Conservation (phyloP, 92 coral and sea anemone species). For the Zoanthus gigantus region DNA sequence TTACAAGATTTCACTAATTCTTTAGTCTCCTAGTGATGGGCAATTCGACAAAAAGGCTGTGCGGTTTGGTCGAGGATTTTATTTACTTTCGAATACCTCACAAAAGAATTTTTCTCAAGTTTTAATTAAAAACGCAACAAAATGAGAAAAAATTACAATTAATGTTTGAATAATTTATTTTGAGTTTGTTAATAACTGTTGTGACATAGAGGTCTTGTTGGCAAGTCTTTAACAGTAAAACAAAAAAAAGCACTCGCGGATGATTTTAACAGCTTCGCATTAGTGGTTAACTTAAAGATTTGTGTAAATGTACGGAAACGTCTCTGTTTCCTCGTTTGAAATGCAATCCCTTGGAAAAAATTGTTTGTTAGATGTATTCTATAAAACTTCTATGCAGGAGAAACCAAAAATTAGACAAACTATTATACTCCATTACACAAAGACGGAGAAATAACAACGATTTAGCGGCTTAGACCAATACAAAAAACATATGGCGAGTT, state of each 20-base stretch:
- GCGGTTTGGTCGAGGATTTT: not conserved
- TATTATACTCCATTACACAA: conserved; percentile 9
- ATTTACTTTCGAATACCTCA: conserved; percentile 33
- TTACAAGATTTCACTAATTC: not conserved
- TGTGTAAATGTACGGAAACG: not conserved
- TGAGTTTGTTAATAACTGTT: conserved; percentile 44
- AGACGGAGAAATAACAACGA: conserved; percentile 4
- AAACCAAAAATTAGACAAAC: not conserved
- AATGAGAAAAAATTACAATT: conserved; percentile 35
- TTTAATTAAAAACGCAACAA: conserved; percentile 49
- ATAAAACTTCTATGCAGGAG: not conserved
- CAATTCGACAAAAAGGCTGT: not conserved
- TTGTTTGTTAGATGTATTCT: not conserved
- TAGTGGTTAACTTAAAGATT: not conserved
- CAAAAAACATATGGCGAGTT: not conserved
- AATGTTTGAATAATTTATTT: conserved; percentile 50
- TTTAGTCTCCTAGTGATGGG: conserved; percentile 22
- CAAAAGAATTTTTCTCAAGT: conserved; percentile 37
- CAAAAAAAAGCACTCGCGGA: conserved; percentile 18
- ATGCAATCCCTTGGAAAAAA: not conserved
- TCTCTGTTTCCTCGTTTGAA: conserved; percentile 7
- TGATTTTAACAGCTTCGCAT: conserved; percentile 33
- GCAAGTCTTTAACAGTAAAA: conserved; percentile 5
- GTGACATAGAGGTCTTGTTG: not conserved
- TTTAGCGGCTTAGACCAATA: conserved; percentile 2